Base-by-base conservation (phyloP, 2,113 vertebrate species). In the Xiphias gladius region DNA sequence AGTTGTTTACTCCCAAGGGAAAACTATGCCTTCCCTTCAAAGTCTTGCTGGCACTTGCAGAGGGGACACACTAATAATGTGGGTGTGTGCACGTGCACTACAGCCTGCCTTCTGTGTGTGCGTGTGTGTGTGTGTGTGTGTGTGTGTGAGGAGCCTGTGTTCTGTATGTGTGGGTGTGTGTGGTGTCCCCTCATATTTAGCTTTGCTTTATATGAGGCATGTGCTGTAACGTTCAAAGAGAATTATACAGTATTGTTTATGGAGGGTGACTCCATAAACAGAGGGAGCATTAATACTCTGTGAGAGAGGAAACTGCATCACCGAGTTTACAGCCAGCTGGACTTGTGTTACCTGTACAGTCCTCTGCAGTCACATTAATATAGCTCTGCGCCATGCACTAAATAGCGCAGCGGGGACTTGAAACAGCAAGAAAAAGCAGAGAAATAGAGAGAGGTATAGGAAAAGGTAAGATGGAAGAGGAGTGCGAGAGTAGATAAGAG, bases 181-280 rank as follows among this genome's bases (percentile, higher is more conserved):
- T 61, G 71, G 80, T 70, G 79, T 83, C 83, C 88, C 57, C 70
- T 89, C 86, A 65, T 78, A 89, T 90, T 91, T 87, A 84, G 84
- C 28, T 2, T 72, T 73, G 67, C 71, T 83, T 88, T 88, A 82
- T 85, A 87, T 46, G 55, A 78, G 70, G 70, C 81, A 66, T 72
- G 73, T 55, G 76, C 62, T 20, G 85, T 55, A 62, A 73, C 32
- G 70, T 91, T 94, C 89, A 94, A 93, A 94, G 91, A 81, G 93
- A 93, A 94, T 93, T 79, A 76, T 80, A 85, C 55, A 92, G 90
- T 62, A 69, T 88, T 91, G 87, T 93, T 89, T 87, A 88, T 91
- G 82, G 83, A 88, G 83, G 87, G 73, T 48, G 79, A 92, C 79
- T 91, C 74, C 79, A 87, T 90, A 88, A 87, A 91, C 86, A 89